These are phyloP conservation scores for Bos taurus DNA, from an alignment of 2,113 vertebrate genomes.

Conservation along the genomic window DNA sequence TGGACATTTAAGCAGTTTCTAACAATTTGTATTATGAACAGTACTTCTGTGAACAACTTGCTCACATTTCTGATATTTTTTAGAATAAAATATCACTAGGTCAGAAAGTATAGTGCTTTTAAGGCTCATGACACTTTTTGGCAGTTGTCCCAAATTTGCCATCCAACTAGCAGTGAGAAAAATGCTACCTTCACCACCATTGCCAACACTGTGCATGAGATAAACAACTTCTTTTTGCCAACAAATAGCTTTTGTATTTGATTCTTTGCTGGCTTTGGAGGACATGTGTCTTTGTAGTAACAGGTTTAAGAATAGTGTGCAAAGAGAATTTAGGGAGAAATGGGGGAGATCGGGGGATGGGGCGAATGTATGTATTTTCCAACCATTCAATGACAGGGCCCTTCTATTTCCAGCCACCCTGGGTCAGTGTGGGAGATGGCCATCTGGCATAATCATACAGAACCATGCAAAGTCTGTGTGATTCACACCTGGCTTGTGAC, in stretches of 20 bases:
- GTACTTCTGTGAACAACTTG: background rate
- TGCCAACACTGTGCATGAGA: background rate
- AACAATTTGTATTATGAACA: background rate
- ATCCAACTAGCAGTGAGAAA: background rate
- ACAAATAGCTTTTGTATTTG: background rate
- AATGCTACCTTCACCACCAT: background rate
- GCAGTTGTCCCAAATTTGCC: background rate
- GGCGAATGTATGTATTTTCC: background rate
- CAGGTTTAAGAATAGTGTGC: background rate
- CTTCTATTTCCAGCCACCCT: background rate
- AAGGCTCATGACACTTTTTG: background rate
- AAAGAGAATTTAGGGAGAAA: background rate
- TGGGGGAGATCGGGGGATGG: too few relatives aligned
- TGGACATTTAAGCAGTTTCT: background rate
- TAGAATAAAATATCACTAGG: background rate
- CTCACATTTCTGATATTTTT: background rate
- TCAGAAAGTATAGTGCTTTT: conserved; percentile 1
- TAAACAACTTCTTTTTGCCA: background rate
- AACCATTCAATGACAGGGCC: background rate
- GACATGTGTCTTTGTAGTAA: background rate
- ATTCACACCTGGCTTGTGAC: background rate
- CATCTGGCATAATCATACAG: background rate
- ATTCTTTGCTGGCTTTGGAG: background rate
- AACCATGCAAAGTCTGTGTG: background rate
- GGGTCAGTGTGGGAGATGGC: background rate